These are phyloP conservation scores for Liasis olivaceus DNA, from an alignment of 2,797 vertebrate genomes.

Conservation along the genomic window DNA sequence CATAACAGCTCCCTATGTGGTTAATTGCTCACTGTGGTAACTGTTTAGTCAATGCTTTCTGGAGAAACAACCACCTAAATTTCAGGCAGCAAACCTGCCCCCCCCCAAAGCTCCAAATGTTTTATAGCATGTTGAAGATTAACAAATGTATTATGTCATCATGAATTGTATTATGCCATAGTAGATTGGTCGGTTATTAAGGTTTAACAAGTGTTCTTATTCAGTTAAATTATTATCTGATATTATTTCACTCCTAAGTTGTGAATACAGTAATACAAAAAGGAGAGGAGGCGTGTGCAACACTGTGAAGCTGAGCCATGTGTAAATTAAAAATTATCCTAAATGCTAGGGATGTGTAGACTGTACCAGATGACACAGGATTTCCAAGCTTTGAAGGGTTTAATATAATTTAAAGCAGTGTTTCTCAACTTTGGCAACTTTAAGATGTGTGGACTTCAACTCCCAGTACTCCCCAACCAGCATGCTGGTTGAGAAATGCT, in stretches of 20 bases:
- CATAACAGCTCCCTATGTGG: neutral
- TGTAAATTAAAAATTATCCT: neutral
- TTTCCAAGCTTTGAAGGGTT: neutral
- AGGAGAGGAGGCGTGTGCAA: slow-evolving; percentile 1
- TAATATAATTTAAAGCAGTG: neutral
- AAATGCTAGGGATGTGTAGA: neutral
- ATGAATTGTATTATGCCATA: neutral
- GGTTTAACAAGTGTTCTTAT: neutral
- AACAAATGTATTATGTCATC: neutral
- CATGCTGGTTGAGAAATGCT: neutral
- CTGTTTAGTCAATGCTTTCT: neutral
- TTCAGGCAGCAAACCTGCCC: neutral
- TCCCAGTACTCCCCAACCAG: neutral
- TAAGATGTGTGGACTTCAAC: neutral
- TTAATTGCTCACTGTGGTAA: neutral
- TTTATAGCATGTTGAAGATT: neutral
- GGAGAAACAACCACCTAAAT: neutral
- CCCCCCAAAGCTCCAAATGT: neutral
- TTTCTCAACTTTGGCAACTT: neutral
- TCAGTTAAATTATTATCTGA: neutral
- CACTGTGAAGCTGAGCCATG: neutral
- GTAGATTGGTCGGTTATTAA: neutral
- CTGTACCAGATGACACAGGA: neutral
- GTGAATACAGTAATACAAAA: neutral
- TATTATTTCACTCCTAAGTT: neutral